Evolutionary conservation across 1,140 invertebrate genomes (phyloP).

Genomic region (Heliconius congener): DNA sequence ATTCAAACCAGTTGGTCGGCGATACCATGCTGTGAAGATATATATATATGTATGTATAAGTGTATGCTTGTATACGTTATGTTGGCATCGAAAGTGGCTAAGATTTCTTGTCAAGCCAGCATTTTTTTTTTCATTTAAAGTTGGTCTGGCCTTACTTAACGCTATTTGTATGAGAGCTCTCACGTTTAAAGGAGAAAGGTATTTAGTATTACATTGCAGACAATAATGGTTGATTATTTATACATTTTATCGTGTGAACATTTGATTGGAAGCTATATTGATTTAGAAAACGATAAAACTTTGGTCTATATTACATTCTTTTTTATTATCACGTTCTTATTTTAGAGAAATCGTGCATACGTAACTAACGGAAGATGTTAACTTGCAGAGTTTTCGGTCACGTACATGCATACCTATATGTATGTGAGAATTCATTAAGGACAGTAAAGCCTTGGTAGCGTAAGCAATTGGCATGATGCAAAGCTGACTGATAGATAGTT

Average conservation of each 20-base stretch:
- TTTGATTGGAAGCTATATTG: conserved; percentile 15
- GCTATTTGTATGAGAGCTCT: conserved; percentile 36
- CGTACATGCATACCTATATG: conserved; percentile 20
- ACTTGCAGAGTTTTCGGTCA: conserved; percentile 31
- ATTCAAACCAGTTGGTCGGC: conserved; percentile 27
- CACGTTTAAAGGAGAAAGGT: conserved; percentile 38
- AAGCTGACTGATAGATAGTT: background rate
- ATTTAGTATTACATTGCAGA: conserved; percentile 29
- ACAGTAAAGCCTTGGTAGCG: conserved; percentile 36
- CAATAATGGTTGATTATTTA: conserved; percentile 32
- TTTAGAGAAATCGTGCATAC: conserved; percentile 5
- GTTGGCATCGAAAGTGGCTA: conserved; percentile 47
- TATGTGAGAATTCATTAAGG: conserved; percentile 36
- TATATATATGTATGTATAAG: conserved; percentile 11
- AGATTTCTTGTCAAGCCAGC: conserved; percentile 44
- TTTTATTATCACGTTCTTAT: background rate
- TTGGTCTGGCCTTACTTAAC: conserved; percentile 34
- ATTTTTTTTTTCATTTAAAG: conserved; percentile 38
- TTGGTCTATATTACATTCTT: background rate
- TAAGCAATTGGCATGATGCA: conserved; percentile 1
- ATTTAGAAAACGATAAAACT: conserved; percentile 3
- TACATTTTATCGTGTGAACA: conserved; percentile 17
- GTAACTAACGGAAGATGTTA: background rate
- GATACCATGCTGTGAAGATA: conserved; percentile 10
- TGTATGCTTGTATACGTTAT: conserved; percentile 14